Conservation (phyloP, 92 coral and sea anemone genomes). For the Diadumene lineata region DNA sequence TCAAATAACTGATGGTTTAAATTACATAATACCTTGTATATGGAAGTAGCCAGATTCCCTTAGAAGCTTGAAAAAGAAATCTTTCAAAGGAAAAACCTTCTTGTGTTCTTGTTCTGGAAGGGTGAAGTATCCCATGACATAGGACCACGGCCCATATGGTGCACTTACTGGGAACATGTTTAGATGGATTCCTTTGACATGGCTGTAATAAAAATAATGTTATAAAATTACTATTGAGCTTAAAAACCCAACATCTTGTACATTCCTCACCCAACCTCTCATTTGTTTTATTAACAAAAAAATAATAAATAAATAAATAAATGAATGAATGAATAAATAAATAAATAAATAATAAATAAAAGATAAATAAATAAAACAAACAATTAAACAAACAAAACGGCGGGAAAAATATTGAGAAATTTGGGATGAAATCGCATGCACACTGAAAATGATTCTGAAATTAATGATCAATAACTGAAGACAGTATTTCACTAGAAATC, state of each 20-base stretch:
- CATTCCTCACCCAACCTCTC: too few relatives aligned
- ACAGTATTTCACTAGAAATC: background rate
- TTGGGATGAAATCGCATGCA: too few relatives aligned
- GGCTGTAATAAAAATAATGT: conserved; percentile 15
- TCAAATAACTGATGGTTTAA: too few relatives aligned
- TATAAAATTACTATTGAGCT: conserved; percentile 3
- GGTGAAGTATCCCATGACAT: conserved; percentile 61
- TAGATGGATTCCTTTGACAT: conserved; percentile 73
- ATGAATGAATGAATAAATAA: too few relatives aligned
- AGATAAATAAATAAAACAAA: too few relatives aligned
- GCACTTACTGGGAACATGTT: conserved; percentile 41
- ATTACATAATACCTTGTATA: conserved; percentile 61
- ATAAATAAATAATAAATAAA: too few relatives aligned
- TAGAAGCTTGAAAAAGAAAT: conserved; percentile 42
- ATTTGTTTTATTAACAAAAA: too few relatives aligned
- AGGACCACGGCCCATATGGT: conserved; percentile 70
- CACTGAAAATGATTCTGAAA: background rate
- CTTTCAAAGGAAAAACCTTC: conserved; percentile 64
- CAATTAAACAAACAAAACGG: too few relatives aligned
- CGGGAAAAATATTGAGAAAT: too few relatives aligned
- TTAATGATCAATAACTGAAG: background rate
- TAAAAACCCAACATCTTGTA: too few relatives aligned
- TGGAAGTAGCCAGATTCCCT: conserved; percentile 73
- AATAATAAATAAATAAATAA: too few relatives aligned
- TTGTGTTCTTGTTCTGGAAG: conserved; percentile 60